Base-by-base conservation (phyloP, 2,113 vertebrate species). In the Bostrychus sinensis region DNA sequence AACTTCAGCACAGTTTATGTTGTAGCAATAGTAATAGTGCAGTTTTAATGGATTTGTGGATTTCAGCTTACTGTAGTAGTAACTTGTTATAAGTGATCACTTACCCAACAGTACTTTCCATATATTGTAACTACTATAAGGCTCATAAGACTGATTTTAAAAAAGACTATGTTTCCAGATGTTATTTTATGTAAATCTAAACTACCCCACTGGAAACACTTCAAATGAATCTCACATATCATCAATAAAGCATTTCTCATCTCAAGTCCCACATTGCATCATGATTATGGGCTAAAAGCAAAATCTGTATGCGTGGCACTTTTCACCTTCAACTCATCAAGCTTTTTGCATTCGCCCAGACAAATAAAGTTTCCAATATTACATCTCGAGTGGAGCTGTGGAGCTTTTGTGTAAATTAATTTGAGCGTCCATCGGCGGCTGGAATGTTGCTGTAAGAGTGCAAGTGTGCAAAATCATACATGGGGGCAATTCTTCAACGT, bases 211-310 rank as follows among this genome's bases (percentile, higher is more conserved):
- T 1, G 26, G 37, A 30, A 53, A 0, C 14, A 23, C n/a, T 54
- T 16, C 17, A 57, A 16, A 38, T 62, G 3, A 68, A 66, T 56
- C 3, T 1, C 17, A 61, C 0, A 5, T 41, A 45, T 70, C 37
- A n/a, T 32, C 8, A 34, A 19, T 51, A 22, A 62, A 59, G 56
- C 45, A 46, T 66, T 77, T 36, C 74, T 62, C 9, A 25, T 26
- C 45, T 23, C 13, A 58, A 66, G 43, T 65, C 50, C 57, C 56
- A 46, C 32, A 28, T 76, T 78, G 43, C 68, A 63, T 84, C 82
- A 75, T 39, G 22, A 55, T 32, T 26, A 46, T 9, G 25, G 41
- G 9, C 36, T 46, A 17, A 59, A 9, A 32, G 5, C 41, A 14
- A 25, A 0, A 58, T 60, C 13, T 57, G 45, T 46, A 62, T 66